A percentile compares a stretch with the other conserved stretches of the same genome.
phyloP scores from a whole-genome alignment of 2,888 invertebrate genomes.

The Agrilus cyanescens region DNA sequence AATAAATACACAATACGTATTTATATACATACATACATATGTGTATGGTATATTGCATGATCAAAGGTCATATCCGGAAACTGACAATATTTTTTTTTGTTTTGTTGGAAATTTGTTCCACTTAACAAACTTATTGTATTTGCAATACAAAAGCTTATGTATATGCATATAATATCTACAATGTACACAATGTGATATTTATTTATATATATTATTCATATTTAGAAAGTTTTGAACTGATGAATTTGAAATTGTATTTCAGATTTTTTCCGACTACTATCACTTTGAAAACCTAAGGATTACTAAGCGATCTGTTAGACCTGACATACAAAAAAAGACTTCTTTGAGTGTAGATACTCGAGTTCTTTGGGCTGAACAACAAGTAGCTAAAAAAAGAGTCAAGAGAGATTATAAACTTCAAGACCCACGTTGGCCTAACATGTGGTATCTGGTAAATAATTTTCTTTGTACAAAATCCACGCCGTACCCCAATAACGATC shows the following conservation, averaged over 20 bases:
- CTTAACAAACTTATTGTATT: conserved; percentile 2
- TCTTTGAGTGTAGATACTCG: conserved; percentile 61
- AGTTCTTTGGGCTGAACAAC: conserved; percentile 76
- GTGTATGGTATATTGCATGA: too few species aligned
- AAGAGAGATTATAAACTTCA: conserved; percentile 59
- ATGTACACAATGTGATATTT: too few species aligned
- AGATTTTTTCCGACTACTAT: conserved; percentile 83
- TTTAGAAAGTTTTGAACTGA: too few species aligned
- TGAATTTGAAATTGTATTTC: conserved; percentile 26
- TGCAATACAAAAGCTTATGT: too few species aligned
- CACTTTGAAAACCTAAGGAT: conserved; percentile 74
- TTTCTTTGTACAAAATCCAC: neutral
- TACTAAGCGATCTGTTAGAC: conserved; percentile 61
- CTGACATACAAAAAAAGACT: conserved; percentile 58
- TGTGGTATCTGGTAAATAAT: conserved; percentile 93
- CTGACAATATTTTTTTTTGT: too few species aligned
- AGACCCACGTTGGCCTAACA: conserved; percentile 78
- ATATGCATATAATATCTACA: too few species aligned
- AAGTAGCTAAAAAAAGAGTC: conserved; percentile 61
- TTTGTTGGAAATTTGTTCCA: too few species aligned
- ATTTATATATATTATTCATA: too few species aligned
- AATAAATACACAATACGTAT: too few species aligned
- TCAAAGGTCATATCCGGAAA: too few species aligned
- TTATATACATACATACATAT: too few species aligned
- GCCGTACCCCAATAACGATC: neutral